Percentiles rank a stretch among this genome's conserved stretches.
phyloP scores from a whole-genome alignment of 2,888 invertebrate genomes.

The Agriotes lineatus region DNA sequence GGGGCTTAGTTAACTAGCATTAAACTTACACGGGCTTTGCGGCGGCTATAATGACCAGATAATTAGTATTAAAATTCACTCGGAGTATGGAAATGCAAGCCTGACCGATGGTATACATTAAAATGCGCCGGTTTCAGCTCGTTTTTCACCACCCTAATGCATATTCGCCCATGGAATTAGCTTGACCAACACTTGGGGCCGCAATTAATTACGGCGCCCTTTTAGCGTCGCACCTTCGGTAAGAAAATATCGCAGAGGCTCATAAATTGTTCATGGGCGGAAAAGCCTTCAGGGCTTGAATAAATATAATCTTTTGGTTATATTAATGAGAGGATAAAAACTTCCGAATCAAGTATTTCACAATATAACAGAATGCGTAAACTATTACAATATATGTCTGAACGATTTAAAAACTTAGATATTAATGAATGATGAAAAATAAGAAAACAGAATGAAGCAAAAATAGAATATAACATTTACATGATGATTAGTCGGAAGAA shows the following conservation, averaged over 20 bases:
- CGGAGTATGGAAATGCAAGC: background rate
- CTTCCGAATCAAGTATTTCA: too few species aligned
- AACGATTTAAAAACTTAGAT: too few species aligned
- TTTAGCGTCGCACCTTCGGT: background rate
- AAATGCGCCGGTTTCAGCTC: conserved; percentile 13
- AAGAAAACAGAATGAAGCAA: too few species aligned
- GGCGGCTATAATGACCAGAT: conserved; percentile 27
- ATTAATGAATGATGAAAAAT: too few species aligned
- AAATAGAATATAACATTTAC: too few species aligned
- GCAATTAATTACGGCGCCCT: conserved; percentile 9
- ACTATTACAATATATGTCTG: too few species aligned
- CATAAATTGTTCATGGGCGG: conserved; percentile 1
- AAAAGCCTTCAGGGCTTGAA: too few species aligned
- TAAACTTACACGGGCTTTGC: conserved; percentile 35
- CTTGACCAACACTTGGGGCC: conserved; percentile 3
- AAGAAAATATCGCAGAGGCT: conserved; percentile 6
- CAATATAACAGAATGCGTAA: too few species aligned
- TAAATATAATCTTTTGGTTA: too few species aligned
- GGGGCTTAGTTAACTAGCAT: conserved; percentile 29
- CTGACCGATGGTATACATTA: background rate
- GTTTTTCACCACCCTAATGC: conserved; percentile 14
- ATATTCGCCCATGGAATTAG: conserved; percentile 5
- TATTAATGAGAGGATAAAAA: too few species aligned
- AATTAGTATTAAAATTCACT: conserved; percentile 27
- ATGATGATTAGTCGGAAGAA: too few species aligned